phyloP scores from a whole-genome alignment of 1,140 invertebrate species.

The Brachionus asplanchnoidis region DNA sequence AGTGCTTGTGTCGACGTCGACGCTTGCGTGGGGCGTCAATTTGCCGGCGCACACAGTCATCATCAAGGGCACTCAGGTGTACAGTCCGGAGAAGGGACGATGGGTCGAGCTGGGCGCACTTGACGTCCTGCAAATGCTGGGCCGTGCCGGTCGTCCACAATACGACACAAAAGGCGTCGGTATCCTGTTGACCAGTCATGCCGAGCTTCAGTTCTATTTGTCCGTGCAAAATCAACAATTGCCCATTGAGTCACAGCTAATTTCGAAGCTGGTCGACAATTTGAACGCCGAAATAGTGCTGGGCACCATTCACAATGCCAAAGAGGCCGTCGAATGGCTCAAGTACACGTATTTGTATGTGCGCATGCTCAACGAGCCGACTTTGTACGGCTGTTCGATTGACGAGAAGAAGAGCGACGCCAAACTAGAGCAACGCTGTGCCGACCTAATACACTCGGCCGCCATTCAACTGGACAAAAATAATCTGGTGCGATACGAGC shows the following conservation, averaged over 20 bases:
- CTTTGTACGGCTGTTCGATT: conserved; percentile 77
- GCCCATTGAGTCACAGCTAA: conserved; percentile 64
- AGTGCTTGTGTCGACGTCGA: conserved; percentile 94
- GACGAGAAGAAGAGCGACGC: conserved; percentile 70
- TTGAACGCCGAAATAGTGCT: conserved; percentile 96
- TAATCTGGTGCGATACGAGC: conserved; percentile 89
- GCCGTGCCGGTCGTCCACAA: conserved; percentile 91
- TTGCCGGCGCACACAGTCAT: conserved; percentile 98
- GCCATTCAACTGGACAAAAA: conserved; percentile 82
- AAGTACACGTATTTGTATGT: conserved; percentile 97
- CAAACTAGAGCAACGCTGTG: conserved; percentile 77
- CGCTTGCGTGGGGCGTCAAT: conserved; percentile 98
- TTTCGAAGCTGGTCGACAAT: conserved; percentile 77
- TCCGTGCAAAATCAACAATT: conserved; percentile 90
- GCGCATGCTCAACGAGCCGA: conserved; percentile 63
- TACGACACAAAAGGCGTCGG: conserved; percentile 98
- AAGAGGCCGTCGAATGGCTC: conserved; percentile 89
- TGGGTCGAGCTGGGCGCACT: conserved; percentile 95
- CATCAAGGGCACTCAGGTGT: conserved; percentile 97
- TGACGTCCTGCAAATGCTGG: conserved; percentile 96
- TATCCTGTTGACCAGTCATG: conserved; percentile 97
- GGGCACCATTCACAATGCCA: conserved; percentile 87
- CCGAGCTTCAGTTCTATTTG: conserved; percentile 94
- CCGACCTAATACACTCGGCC: conserved; percentile 93
- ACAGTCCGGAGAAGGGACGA: conserved; percentile 93